Evolutionary conservation across 1,140 invertebrate genomes (phyloP).

Genomic region (Pseudoatta argentina): DNA sequence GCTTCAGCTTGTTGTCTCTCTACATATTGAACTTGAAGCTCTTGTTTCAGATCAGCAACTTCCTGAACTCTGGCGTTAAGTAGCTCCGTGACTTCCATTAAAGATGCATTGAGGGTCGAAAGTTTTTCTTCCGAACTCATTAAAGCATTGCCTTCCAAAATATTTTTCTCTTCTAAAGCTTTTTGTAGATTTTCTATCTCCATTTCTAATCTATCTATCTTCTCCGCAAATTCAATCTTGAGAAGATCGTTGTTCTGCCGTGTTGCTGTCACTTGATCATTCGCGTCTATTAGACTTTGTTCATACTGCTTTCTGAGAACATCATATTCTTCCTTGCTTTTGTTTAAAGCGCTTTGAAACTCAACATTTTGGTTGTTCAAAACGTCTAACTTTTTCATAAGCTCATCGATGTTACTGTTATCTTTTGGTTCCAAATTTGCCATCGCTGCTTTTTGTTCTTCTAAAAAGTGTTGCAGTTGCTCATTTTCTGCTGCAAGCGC

Average conservation of each 20-base stretch:
- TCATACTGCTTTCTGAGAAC: slow-evolving; percentile 78
- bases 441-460: slow-evolving; percentile 85
- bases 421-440: slow-evolving; percentile 75
- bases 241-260: slow-evolving; percentile 75
- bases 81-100: slow-evolving; percentile 79
- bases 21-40: slow-evolving; percentile 85
- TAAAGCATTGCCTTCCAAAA: slow-evolving; percentile 76
- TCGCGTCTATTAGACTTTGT: slow-evolving; percentile 78
- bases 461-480: slow-evolving; percentile 90
- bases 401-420: slow-evolving; percentile 65
- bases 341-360: slow-evolving; percentile 72
- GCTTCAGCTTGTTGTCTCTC: slow-evolving; percentile 72
- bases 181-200: slow-evolving; percentile 81
- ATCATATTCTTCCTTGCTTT: slow-evolving; percentile 77
- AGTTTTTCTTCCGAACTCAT: slow-evolving; percentile 61
- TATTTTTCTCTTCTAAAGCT: slow-evolving; percentile 79
- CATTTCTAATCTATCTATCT: slow-evolving; percentile 37
- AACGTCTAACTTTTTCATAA: slow-evolving; percentile 72
- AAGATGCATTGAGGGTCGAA: slow-evolving; percentile 57
- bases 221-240: slow-evolving; percentile 73
- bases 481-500: slow-evolving; percentile 91
- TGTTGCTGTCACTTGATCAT: slow-evolving; percentile 77
- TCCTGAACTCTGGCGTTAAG: slow-evolving; percentile 81
- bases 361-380: slow-evolving; percentile 71
- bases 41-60: slow-evolving; percentile 81